These are phyloP conservation scores for Mastigias papua DNA, from an alignment of 30 jellyfish, hydroid and myxozoan species.

Conservation along the genomic window DNA sequence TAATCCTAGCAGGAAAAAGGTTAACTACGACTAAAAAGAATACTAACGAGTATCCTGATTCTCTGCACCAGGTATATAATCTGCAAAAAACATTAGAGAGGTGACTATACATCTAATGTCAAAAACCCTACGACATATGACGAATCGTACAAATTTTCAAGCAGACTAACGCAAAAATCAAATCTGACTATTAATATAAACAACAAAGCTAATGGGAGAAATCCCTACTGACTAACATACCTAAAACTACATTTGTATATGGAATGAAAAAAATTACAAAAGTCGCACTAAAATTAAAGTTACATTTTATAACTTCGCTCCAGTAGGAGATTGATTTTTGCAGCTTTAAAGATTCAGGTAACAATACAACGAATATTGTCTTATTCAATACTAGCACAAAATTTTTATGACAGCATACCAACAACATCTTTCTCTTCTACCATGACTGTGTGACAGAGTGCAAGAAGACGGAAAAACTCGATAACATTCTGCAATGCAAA, in stretches of 20 bases:
- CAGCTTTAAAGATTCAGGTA: too few relatives aligned
- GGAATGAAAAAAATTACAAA: too few relatives aligned
- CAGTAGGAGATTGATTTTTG: too few relatives aligned
- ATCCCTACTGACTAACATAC: too few relatives aligned
- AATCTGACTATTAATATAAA: too few relatives aligned
- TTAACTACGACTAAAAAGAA: conserved; percentile 5
- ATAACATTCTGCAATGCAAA: conserved; percentile 40
- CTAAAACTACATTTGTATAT: too few relatives aligned
- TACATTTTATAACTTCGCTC: too few relatives aligned
- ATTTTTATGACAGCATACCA: conserved; percentile 9
- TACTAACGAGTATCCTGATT: conserved; percentile 58
- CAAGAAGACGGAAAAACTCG: conserved; percentile 92
- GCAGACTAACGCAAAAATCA: too few relatives aligned
- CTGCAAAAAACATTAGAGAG: not conserved
- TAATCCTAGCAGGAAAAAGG: too few relatives aligned
- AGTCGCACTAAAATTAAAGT: too few relatives aligned
- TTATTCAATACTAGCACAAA: not conserved
- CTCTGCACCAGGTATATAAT: conserved; percentile 65
- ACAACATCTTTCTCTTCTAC: conserved; percentile 89
- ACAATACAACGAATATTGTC: not conserved
- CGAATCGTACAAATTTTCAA: not conserved
- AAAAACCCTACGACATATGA: not conserved
- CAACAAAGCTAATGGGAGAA: too few relatives aligned
- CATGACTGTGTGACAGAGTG: conserved; percentile 99
- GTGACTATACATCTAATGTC: not conserved